These are phyloP conservation scores for Ivindomyrus marchei DNA, from an alignment of 2,113 vertebrate species.

Conservation along the genomic window DNA sequence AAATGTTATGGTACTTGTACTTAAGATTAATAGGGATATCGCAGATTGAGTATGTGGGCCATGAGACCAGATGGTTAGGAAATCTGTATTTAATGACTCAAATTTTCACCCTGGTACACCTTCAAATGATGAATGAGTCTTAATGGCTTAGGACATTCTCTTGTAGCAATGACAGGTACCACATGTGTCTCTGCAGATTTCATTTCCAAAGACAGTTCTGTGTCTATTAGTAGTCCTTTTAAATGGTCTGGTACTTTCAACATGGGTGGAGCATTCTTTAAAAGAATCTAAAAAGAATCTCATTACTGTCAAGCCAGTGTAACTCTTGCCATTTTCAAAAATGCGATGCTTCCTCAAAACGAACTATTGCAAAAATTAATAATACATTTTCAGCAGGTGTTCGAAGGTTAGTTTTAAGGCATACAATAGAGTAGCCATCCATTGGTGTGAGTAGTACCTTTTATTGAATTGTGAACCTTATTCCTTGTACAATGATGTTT, in stretches of 20 bases:
- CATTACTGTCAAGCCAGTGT: not conserved
- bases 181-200: not conserved
- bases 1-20: slow-evolving; percentile 1
- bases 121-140: slow-evolving; percentile 12
- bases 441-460: not conserved
- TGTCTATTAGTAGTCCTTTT: not conserved
- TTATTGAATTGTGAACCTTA: not conserved
- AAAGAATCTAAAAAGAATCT: not conserved
- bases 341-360: not conserved
- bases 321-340: not conserved
- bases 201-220: not conserved
- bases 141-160: slow-evolving; percentile 5
- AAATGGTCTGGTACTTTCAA: not conserved
- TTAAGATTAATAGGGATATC: slow-evolving; percentile 10
- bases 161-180: not conserved
- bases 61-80: not conserved
- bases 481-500: not conserved
- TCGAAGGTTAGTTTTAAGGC: not conserved
- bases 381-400: not conserved
- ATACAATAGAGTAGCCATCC: not conserved
- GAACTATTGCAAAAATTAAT: not conserved
- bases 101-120: not conserved
- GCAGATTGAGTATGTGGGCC: not conserved
- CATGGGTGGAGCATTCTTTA: not conserved
- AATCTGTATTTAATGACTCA: slow-evolving; percentile 9